phyloP scores from a whole-genome alignment of 2,888 invertebrate genomes.

The Philereme vetulata region DNA sequence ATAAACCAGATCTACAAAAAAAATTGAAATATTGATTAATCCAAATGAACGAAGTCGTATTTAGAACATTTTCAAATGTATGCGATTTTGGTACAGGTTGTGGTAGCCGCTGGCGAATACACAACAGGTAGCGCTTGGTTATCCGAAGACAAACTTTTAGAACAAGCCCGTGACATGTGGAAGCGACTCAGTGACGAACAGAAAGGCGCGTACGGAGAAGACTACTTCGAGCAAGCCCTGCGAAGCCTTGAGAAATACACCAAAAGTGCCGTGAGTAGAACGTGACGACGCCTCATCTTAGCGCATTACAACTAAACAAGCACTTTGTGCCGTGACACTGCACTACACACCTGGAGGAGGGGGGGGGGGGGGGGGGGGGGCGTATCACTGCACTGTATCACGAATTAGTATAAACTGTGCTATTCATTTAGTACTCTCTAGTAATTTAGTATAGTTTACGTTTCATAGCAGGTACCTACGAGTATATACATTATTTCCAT shows the following conservation, averaged over 20 bases:
- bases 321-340: constrained; percentile 13
- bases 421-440: too few relatives aligned
- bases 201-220: constrained; percentile 90
- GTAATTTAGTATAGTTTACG: too few relatives aligned
- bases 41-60: too few relatives aligned
- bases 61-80: neutral
- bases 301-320: constrained; percentile 31
- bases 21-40: too few relatives aligned
- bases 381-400: too few relatives aligned
- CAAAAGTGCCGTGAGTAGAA: constrained; percentile 85
- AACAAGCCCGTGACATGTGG: constrained; percentile 93
- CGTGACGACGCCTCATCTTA: constrained; percentile 48
- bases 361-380: too few relatives aligned
- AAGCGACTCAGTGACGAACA: constrained; percentile 90
- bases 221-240: constrained; percentile 92
- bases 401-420: too few relatives aligned
- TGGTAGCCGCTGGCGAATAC: constrained; percentile 93
- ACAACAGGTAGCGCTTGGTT: constrained; percentile 92
- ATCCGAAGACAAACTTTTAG: constrained; percentile 86
- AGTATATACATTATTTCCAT: neutral
- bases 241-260: constrained; percentile 91
- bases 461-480: too few relatives aligned
- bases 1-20: too few relatives aligned
- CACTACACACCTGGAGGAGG: neutral
- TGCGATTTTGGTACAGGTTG: constrained; percentile 69